Percentiles rank a stretch among this genome's conserved stretches.
Conservation (phyloP, 2,113 vertebrate species). For the Oenanthe oenanthe region DNA sequence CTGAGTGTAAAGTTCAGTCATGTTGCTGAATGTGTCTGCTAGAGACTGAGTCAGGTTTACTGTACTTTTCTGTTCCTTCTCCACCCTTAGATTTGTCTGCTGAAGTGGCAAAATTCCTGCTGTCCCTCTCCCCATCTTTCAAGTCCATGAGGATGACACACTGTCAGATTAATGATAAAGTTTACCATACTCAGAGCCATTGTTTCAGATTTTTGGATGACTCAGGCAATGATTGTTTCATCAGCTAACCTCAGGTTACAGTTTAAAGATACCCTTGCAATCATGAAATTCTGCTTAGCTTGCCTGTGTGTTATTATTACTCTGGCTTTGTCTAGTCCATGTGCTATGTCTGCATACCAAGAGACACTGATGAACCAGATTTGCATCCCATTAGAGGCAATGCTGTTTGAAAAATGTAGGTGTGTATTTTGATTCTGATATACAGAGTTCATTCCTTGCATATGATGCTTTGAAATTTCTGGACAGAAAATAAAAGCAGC, state of each 20-base stretch:
- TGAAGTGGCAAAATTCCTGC: slow-evolving; percentile 29
- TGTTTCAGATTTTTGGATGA: slow-evolving; percentile 13
- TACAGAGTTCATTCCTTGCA: neutral
- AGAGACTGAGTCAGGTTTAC: slow-evolving; percentile 18
- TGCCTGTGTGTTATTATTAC: neutral
- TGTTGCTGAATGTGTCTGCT: slow-evolving; percentile 8
- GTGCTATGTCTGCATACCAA: neutral
- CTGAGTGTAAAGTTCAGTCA: neutral
- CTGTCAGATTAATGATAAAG: neutral
- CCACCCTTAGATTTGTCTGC: neutral
- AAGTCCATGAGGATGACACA: neutral
- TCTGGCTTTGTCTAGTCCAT: neutral
- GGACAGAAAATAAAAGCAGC: neutral
- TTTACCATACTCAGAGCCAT: neutral
- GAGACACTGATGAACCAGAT: neutral
- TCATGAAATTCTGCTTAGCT: neutral
- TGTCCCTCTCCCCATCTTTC: neutral
- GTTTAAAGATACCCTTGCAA: neutral
- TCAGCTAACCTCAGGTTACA: neutral
- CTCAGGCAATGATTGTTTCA: neutral
- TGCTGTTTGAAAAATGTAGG: neutral
- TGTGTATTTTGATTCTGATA: neutral
- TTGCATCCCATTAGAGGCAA: neutral
- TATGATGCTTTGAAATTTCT: neutral
- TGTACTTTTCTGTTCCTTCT: neutral